These are phyloP conservation scores for Pegoplata infirma DNA, from an alignment of 2,888 invertebrate genomes.

Conservation along the genomic window DNA sequence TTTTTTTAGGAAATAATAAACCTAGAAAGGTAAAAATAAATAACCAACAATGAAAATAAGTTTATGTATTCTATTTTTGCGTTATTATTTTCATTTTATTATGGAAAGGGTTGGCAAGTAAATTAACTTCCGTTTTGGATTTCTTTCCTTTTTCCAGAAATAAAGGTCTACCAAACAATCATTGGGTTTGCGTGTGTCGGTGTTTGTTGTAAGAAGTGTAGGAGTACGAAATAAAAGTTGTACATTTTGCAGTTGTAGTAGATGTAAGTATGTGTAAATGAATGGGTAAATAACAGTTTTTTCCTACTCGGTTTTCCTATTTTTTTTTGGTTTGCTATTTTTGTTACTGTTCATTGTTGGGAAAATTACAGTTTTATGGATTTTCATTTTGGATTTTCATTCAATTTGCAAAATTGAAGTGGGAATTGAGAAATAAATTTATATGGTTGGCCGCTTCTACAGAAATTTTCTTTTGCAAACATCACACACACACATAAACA, in stretches of 20 bases:
- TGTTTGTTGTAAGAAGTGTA: conserved; percentile 22
- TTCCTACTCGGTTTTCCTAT: conserved; percentile 34
- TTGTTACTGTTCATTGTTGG: conserved; percentile 37
- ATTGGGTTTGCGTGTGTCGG: conserved; percentile 33
- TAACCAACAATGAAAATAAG: conserved; percentile 9
- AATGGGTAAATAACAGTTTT: conserved; percentile 47
- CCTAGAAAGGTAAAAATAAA: not conserved
- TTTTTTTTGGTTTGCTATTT: conserved; percentile 24
- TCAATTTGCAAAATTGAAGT: conserved; percentile 77
- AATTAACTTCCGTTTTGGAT: conserved; percentile 73
- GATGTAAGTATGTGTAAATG: conserved; percentile 17
- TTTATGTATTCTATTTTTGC: conserved; percentile 8
- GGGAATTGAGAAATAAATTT: conserved; percentile 77
- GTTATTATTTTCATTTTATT: not conserved
- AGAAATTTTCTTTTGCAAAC: conserved; percentile 22
- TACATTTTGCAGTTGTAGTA: conserved; percentile 36
- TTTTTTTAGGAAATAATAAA: not conserved
- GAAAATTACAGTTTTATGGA: conserved; percentile 68
- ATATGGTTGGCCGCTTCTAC: conserved; percentile 42
- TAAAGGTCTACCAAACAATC: conserved; percentile 35
- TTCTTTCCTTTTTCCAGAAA: conserved; percentile 48
- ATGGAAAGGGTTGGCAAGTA: conserved; percentile 72
- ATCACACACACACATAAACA: not conserved
- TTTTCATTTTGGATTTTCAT: conserved; percentile 75
- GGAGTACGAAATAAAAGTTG: conserved; percentile 28